Evolutionary conservation across 2,113 vertebrate genomes (phyloP).

Genomic region (Trogon surrucura): DNA sequence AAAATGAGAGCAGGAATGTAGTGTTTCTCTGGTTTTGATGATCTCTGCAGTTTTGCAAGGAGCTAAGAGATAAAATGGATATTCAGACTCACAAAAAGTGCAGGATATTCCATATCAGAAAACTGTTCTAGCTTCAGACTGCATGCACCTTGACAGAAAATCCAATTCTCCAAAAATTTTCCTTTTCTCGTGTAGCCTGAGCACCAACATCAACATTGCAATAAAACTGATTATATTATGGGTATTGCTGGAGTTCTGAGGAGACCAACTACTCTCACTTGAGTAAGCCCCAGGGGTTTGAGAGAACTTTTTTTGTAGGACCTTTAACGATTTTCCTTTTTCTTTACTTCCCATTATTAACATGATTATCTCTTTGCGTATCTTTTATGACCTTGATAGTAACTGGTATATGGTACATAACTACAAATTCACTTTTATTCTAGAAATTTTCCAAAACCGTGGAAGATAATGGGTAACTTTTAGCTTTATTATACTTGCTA

Average conservation of each 20-base stretch:
- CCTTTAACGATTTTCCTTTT: neutral
- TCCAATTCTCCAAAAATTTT: neutral
- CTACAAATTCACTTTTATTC: neutral
- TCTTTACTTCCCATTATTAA: neutral
- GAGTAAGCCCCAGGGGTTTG: neutral
- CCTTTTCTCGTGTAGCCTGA: neutral
- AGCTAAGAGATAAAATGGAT: neutral
- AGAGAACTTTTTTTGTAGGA: neutral
- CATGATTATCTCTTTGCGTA: neutral
- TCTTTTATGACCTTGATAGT: neutral
- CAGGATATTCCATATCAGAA: neutral
- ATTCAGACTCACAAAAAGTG: neutral
- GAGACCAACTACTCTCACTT: neutral
- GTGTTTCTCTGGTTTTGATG: neutral
- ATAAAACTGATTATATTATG: neutral
- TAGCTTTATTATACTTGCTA: neutral
- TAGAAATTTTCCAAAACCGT: neutral
- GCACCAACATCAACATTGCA: neutral
- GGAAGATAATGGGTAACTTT: neutral
- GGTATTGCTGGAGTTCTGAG: neutral
- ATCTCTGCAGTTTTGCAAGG: neutral
- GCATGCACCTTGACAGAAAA: neutral
- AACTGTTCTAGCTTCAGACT: neutral
- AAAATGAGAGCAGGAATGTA: neutral
- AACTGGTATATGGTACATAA: neutral